These are phyloP conservation scores for Miltochrista miniata DNA, from an alignment of 2,888 invertebrate species.

Conservation along the genomic window DNA sequence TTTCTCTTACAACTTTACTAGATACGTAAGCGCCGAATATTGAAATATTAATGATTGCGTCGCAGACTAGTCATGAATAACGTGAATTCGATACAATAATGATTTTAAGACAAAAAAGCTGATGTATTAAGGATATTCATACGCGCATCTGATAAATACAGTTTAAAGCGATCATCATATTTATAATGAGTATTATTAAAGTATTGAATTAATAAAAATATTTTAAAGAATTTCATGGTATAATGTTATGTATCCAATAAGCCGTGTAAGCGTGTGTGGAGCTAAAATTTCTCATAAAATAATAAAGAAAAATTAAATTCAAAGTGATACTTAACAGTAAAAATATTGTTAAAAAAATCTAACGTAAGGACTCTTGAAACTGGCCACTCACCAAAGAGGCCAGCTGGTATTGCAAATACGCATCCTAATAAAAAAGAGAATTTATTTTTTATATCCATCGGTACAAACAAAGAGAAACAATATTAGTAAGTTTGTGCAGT, in stretches of 20 bases:
- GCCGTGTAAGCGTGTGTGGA: conserved; percentile 66
- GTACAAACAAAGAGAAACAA: conserved; percentile 34
- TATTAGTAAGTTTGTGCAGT: conserved; percentile 57
- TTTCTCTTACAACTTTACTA: conserved; percentile 22
- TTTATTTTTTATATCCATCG: conserved; percentile 44
- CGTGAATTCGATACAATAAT: conserved; percentile 21
- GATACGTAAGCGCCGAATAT: conserved; percentile 28
- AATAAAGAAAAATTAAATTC: conserved; percentile 28
- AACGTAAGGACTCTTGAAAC: conserved; percentile 48
- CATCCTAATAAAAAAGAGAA: conserved; percentile 76
- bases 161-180: conserved; percentile 24
- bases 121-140: conserved; percentile 18
- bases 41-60: conserved; percentile 28
- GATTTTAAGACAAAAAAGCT: conserved; percentile 30
- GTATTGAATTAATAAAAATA: conserved; percentile 16
- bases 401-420: conserved; percentile 81
- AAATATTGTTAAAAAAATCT: conserved; percentile 48
- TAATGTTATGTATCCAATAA: conserved; percentile 50
- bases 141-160: conserved; percentile 23
- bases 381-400: conserved; percentile 81
- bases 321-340: conserved; percentile 38
- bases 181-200: conserved; percentile 18
- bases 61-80: conserved; percentile 34
- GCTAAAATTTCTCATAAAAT: conserved; percentile 39
- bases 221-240: conserved; percentile 24